These are phyloP conservation scores for Cyprinodon variegatus DNA, from an alignment of 2,113 vertebrate genomes.

Conservation along the genomic window DNA sequence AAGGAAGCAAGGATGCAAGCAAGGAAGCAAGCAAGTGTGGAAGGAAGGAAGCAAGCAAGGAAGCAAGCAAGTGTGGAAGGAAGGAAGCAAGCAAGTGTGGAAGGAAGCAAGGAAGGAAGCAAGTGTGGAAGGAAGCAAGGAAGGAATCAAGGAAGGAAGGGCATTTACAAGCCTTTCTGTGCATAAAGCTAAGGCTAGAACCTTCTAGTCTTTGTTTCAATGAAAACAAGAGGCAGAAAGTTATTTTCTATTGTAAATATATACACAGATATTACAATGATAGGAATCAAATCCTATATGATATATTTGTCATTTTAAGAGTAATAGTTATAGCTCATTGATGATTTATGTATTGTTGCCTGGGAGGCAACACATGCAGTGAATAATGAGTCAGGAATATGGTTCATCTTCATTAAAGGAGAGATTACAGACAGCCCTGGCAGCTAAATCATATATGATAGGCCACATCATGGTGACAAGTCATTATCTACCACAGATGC, in stretches of 20 bases:
- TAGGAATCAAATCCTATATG: background rate
- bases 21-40: no score
- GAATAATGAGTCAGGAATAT: constrained; percentile 30
- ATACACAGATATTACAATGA: background rate
- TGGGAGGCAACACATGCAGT: constrained; percentile 15
- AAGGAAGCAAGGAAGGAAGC: no score
- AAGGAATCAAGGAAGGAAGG: no score
- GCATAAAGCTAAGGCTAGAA: background rate
- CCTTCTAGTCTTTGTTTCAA: background rate
- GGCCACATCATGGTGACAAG: constrained; percentile 37
- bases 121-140: no score
- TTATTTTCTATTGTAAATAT: no score
- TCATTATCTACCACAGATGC: constrained; percentile 53
- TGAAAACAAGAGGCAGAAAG: background rate
- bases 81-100: no score
- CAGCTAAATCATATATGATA: constrained; percentile 37
- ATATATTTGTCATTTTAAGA: background rate
- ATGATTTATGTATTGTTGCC: background rate
- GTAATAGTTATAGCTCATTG: background rate
- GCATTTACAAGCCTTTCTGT: background rate
- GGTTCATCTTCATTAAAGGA: constrained; percentile 54
- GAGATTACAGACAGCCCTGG: constrained; percentile 22
- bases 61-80: no score
- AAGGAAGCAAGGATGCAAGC: no score
- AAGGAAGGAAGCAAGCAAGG: no score